Conservation (phyloP, 2,797 vertebrate species). For the Scleropages formosus region DNA sequence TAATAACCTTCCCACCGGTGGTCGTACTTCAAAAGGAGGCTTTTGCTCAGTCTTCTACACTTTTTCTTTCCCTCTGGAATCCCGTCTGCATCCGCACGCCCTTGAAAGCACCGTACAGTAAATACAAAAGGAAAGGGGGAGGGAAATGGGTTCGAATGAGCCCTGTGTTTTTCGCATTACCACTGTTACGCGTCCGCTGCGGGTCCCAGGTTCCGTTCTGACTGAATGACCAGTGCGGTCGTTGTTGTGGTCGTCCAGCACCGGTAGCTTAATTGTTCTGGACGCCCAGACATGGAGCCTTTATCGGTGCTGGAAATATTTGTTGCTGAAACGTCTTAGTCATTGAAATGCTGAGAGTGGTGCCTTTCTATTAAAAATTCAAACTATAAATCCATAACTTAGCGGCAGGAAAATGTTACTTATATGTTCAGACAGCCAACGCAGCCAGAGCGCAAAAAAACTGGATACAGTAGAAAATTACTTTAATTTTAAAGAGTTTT, state of each 20-base stretch:
- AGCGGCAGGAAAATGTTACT: background rate
- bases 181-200: background rate
- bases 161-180: background rate
- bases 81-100: constrained; percentile 26
- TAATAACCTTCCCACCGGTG: constrained; percentile 42
- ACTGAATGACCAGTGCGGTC: background rate
- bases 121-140: constrained; percentile 34
- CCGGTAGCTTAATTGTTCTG: constrained; percentile 30
- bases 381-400: background rate
- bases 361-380: background rate
- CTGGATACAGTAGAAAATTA: background rate
- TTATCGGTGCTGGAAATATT: constrained; percentile 20
- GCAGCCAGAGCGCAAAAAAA: background rate
- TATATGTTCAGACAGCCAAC: background rate
- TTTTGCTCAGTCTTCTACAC: constrained; percentile 27
- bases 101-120: constrained; percentile 46
- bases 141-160: constrained; percentile 19
- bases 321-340: background rate
- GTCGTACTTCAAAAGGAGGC: constrained; percentile 40
- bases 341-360: background rate
- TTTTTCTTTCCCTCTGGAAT: constrained; percentile 34
- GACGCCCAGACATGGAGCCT: background rate
- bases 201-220: background rate
- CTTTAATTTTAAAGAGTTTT: background rate
- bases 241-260: constrained; percentile 21